Conservation (phyloP, 2,113 vertebrate species). For the Etheostoma cragini region DNA sequence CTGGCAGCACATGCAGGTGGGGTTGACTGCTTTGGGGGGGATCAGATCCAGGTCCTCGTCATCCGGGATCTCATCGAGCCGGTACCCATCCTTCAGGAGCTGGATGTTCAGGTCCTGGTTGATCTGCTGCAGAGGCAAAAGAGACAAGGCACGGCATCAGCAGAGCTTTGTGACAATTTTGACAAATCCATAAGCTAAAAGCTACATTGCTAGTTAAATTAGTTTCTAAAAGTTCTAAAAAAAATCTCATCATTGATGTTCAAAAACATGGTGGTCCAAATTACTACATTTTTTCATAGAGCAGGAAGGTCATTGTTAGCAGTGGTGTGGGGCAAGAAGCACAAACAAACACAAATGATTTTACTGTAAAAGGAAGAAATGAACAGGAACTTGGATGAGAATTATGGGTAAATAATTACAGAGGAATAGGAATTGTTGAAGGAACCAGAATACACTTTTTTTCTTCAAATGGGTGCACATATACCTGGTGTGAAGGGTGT, state of each 20-base stretch:
- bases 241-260: background rate
- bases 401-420: conserved; percentile 16
- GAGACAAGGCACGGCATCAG: conserved; percentile 7
- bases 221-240: background rate
- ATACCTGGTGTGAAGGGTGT: conserved; percentile 53
- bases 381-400: conserved; percentile 35
- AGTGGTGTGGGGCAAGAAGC: conserved; percentile 4
- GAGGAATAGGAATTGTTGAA: conserved; percentile 1
- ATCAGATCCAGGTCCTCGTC: conserved; percentile 98
- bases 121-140: conserved; percentile 90
- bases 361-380: conserved; percentile 24
- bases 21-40: conserved; percentile 96
- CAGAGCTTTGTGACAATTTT: background rate
- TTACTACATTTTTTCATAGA: background rate
- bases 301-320: background rate
- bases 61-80: conserved; percentile 97
- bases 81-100: conserved; percentile 98
- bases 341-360: conserved; percentile 6
- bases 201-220: background rate
- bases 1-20: conserved; percentile 99
- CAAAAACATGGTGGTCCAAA: background rate
- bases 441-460: background rate
- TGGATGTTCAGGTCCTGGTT: conserved; percentile 99
- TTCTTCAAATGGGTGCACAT: conserved; percentile 43
- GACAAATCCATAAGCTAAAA: background rate